Base-by-base conservation (phyloP, 1,140 invertebrate genomes). In the Papilio dardanus region DNA sequence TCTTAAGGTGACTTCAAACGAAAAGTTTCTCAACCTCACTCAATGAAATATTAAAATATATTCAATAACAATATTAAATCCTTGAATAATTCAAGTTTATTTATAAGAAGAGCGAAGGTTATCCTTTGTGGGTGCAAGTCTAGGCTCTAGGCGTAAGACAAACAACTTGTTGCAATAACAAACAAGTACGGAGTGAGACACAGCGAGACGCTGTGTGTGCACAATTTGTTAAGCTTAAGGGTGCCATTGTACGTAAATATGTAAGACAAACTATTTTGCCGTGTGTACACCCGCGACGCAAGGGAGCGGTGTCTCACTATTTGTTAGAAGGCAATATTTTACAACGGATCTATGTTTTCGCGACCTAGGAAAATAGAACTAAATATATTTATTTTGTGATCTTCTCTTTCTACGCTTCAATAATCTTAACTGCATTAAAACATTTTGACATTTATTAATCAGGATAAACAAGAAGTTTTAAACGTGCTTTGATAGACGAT, bases 151-250 rank as follows among this genome's bases (percentile, higher is more conserved):
- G n/a, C 37, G 19, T 54, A n/a, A 12, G 21, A 30, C 42, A 31
- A 54, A 73, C 46, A 73, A 73, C 71, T 73, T 58, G 42, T 73
- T 58, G 71, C 28, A 54, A 28, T 50, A 28, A 73, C 46, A 58
- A 73, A 73, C 46, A 73, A 73, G 71, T 21, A 54, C 42, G 35
- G 35, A 54, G 46, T 50, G 40, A 37, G 31, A 42, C 37, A 42
- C 37, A 28, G 24, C 12, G 16, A 71, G 35, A 73, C 16, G 42
- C 28, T 46, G n/a, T 58, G 28, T 58, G 30, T 58, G 21, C 42
- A 31, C 71, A 12, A 73, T 73, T 46, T 54, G 71, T 73, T 46
- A 21, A 58, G 71, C 71, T 54, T 30, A 54, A 31, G 71, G 30
- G 16, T 33, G 46, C 71, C 30, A 58, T 58, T 58, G 31, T 30